Base-by-base conservation (phyloP, 2,888 invertebrate species). In the Junonia oenone region DNA sequence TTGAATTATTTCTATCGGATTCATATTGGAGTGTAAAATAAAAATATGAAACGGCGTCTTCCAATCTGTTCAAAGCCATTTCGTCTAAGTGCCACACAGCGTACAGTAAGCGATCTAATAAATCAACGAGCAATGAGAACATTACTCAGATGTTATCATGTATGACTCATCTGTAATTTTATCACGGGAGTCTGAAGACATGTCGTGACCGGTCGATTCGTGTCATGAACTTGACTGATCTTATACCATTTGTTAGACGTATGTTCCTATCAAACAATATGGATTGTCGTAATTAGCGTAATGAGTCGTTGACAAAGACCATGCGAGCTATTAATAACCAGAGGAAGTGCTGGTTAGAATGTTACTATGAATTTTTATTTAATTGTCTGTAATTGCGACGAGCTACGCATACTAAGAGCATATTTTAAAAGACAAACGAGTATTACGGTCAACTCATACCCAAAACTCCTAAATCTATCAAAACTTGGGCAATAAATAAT, bases 181-280 rank as follows among this genome's bases (percentile, higher is more conserved):
- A 76, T 76, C 76, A 81, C 78, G 76, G 76, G 63, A 64, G 68
- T 67, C 63, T 43, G 62, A 66, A 78, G 75, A 81, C 88, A 78
- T 76, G 89, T 87, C 85, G 79, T 81, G 89, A 89, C 89, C 76
- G 71, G 89, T 86, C 76, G 66, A 68, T 70, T 70, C 83, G 62
- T 76, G 81, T 81, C 80, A 67, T 78, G 85, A 83, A 87, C 86
- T 84, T 86, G 83, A 83, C 76, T 78, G 75, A 81, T 80, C 75
- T 71, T 63, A 58, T 62, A 67, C 69, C 77, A 78, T 84, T 83
- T 80, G 81, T 81, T 72, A 70, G 68, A 68, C 68, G 69, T 68
- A 74, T 76, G 76, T 73, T 70, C 71, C 68, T 68, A 76, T 73
- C 73, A 74, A 75, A 79, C 66, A 75, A 77, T 77, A 77, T 78